Percentiles rank a stretch among this genome's conserved stretches.
phyloP scores from a whole-genome alignment of 1,140 invertebrate genomes.

The Cherax quadricarinatus region DNA sequence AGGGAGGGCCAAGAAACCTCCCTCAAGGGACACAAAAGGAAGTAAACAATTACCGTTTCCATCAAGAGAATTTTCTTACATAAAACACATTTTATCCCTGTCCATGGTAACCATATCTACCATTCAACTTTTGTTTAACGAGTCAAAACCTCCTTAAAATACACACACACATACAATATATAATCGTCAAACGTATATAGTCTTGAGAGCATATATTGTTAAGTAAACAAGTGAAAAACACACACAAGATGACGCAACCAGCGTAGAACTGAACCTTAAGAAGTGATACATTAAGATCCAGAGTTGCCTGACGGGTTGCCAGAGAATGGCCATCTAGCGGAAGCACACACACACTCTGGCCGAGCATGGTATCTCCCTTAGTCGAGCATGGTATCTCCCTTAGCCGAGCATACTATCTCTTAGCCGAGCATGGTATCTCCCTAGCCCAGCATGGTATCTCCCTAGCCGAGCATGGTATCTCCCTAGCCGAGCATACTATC shows the following conservation, averaged over 20 bases:
- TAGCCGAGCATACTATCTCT: too few relatives aligned
- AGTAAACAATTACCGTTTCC: slow-evolving; percentile 16
- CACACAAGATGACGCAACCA: not conserved
- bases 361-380: too few relatives aligned
- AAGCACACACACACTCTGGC: not conserved
- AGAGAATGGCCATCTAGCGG: not conserved
- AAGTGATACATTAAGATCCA: not conserved
- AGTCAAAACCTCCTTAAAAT: not conserved
- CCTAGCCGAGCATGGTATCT: too few relatives aligned
- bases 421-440: too few relatives aligned
- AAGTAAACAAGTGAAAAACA: not conserved
- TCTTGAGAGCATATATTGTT: not conserved
- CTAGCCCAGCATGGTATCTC: too few relatives aligned
- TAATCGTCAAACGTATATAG: not conserved
- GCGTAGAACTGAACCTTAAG: not conserved
- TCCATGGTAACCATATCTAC: not conserved
- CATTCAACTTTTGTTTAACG: not conserved
- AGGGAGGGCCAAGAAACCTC: not conserved
- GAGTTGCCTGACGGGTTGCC: not conserved
- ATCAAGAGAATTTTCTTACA: slow-evolving; percentile 16
- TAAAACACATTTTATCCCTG: not conserved
- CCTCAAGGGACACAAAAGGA: slow-evolving; percentile 2
- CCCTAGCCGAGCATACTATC: too few relatives aligned
- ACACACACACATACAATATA: not conserved
- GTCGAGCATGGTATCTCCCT: too few relatives aligned